Evolutionary conservation across 2,797 vertebrate species (phyloP).

Genomic region (Novumbra hubbsi): DNA sequence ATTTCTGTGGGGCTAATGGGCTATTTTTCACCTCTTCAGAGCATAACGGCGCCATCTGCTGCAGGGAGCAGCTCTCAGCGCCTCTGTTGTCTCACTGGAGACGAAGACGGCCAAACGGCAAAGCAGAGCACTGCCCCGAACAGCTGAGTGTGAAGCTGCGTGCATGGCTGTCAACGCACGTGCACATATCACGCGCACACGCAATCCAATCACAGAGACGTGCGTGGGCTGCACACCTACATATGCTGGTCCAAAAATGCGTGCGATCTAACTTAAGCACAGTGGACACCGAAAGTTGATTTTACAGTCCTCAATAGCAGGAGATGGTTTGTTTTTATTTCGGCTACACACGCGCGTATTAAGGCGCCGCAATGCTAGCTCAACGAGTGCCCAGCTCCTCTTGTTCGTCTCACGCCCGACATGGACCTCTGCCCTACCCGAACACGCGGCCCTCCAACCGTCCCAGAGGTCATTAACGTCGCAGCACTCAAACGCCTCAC

Average conservation of each 20-base stretch:
- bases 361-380: neutral
- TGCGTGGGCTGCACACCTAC: neutral
- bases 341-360: neutral
- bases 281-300: too few relatives aligned
- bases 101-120: slow-evolving; percentile 56
- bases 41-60: slow-evolving; percentile 75
- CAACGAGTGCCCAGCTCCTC: too few relatives aligned
- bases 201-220: neutral
- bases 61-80: slow-evolving; percentile 59
- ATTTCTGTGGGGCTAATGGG: slow-evolving; percentile 70
- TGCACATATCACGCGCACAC: neutral
- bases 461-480: too few relatives aligned
- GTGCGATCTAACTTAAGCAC: neutral
- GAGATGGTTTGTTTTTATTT: too few relatives aligned
- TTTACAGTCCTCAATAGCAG: too few relatives aligned
- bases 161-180: too few relatives aligned
- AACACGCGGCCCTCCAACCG: too few relatives aligned
- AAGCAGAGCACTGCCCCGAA: slow-evolving; percentile 48
- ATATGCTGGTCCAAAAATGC: neutral
- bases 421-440: too few relatives aligned
- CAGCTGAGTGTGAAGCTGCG: slow-evolving; percentile 59
- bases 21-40: slow-evolving; percentile 71
- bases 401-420: too few relatives aligned
- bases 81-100: slow-evolving; percentile 52
- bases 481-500: too few relatives aligned